Evolutionary conservation across 2,888 invertebrate genomes (phyloP).

Genomic region (Ormyrus rosae): DNA sequence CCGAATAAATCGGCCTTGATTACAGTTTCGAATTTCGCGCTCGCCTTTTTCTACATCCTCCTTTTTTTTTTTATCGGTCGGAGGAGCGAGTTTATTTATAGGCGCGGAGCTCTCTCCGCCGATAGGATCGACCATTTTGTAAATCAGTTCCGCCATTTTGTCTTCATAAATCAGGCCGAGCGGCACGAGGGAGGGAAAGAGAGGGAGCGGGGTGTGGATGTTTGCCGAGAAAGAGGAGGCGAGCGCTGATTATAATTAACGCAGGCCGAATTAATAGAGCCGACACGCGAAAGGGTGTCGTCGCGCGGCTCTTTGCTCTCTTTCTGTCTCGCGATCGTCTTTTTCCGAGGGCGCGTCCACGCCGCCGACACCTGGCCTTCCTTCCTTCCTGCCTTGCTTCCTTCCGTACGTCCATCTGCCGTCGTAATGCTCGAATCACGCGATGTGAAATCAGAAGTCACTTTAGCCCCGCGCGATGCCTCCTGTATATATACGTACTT

Average conservation of each 20-base stretch:
- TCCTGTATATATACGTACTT: no score
- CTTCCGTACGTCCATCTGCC: conserved; percentile 51
- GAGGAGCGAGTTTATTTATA: conserved; percentile 64
- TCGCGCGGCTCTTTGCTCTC: conserved; percentile 50
- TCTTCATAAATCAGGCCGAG: conserved; percentile 67
- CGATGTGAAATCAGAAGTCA: conserved; percentile 63
- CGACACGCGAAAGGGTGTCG: conserved; percentile 67
- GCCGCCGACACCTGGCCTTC: conserved; percentile 54
- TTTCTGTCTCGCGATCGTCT: conserved; percentile 36
- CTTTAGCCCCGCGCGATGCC: conserved; percentile 50
- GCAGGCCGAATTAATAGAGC: conserved; percentile 68
- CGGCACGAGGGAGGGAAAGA: conserved; percentile 19
- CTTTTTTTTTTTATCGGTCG: conserved; percentile 46
- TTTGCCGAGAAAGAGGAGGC: conserved; percentile 22
- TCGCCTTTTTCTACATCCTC: conserved; percentile 54
- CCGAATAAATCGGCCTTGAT: conserved; percentile 51
- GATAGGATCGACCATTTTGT: conserved; percentile 70
- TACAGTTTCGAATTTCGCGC: conserved; percentile 56
- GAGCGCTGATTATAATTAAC: conserved; percentile 72
- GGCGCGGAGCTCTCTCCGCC: conserved; percentile 48
- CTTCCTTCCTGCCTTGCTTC: conserved; percentile 52
- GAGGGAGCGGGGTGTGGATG: not conserved
- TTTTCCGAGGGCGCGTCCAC: conserved; percentile 39
- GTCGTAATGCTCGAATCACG: conserved; percentile 61
- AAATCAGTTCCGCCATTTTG: conserved; percentile 72